Evolutionary conservation across 2,888 invertebrate genomes (phyloP), one percentile per base, ranked within the genome.

Genomic region (Phyllotreta striolata): DNA sequence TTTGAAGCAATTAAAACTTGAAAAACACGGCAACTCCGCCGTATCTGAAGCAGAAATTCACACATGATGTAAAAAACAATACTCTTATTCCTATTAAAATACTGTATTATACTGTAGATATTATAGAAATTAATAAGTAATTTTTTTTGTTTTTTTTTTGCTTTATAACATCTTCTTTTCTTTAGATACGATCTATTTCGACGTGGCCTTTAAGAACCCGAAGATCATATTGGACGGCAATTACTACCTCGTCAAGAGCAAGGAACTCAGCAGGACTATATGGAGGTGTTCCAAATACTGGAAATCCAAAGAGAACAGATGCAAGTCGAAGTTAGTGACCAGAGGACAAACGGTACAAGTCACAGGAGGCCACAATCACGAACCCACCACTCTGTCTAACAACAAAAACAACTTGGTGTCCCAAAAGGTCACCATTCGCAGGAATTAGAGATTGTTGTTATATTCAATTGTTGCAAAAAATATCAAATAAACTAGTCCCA

Each of bases 321-420:
- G 74, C 58, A 73, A 69, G 63, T 69, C 67, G 44, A 70, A 70
- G 37, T 71, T 76, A 1, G 69, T 73, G 24, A 76, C 75, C 9
- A 71, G 67, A 4, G 74, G 74, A 6, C 47, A 69, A 52, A 62
- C 69, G 6, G 73, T 70, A 1, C 64, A 67, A 12, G 70, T 76
- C 14, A 69, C 61, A 38, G 74, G 74, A 5, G 6, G 49, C 13
- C 76, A 77, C 56, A 74, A 72, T 43, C 77, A 77, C 57, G 63
- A 57, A 35, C 71, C 75, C 0, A 69, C 61, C 63, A 55, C 24
- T 3, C 72, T 63, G 49, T 69, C 51, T 51, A 66, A 72, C 12
- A 67, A 68, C 43, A 74, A 68, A 57, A 72, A 64, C 37, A 71
- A 74, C 59, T 72, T 76, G 72, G 34, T 72, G 14, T 73, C 71